These are phyloP conservation scores for Biston betularia DNA, from an alignment of 2,888 invertebrate species.

Conservation along the genomic window DNA sequence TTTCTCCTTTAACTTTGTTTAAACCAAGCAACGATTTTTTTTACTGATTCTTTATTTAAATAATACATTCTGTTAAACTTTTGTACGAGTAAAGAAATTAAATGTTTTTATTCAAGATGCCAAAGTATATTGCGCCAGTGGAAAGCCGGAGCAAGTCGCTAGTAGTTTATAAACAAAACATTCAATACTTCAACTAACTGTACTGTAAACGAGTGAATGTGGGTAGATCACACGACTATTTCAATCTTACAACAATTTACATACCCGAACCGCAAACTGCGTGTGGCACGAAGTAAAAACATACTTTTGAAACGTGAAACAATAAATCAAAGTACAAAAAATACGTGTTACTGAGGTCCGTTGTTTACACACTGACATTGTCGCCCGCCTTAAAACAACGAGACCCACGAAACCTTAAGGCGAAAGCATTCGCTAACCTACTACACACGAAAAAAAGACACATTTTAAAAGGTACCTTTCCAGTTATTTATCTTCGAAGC, in stretches of 20 bases:
- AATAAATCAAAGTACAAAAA: slow-evolving; percentile 84
- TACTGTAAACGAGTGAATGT: background rate
- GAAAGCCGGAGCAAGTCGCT: no score
- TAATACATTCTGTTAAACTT: no score
- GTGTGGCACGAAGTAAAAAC: slow-evolving; percentile 80
- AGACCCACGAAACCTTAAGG: slow-evolving; percentile 64
- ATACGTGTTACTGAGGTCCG: slow-evolving; percentile 79
- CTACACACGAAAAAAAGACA: background rate
- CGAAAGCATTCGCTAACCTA: slow-evolving; percentile 47
- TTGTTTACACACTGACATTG: slow-evolving; percentile 81
- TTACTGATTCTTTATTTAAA: no score
- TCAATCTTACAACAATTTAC: slow-evolving; percentile 57
- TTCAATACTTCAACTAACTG: no score
- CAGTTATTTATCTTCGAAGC: background rate
- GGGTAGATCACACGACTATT: slow-evolving; percentile 34
- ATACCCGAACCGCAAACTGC: slow-evolving; percentile 69
- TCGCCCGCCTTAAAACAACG: slow-evolving; percentile 69
- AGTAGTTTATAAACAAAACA: no score
- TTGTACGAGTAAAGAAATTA: no score
- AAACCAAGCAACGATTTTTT: no score
- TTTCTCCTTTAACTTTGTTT: no score
- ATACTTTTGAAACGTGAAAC: slow-evolving; percentile 79
- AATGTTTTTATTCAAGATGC: no score
- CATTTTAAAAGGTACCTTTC: background rate
- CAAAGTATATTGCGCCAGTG: no score